These are phyloP conservation scores for Nycticorax nycticorax DNA, from an alignment of 2,113 vertebrate species.

Conservation along the genomic window DNA sequence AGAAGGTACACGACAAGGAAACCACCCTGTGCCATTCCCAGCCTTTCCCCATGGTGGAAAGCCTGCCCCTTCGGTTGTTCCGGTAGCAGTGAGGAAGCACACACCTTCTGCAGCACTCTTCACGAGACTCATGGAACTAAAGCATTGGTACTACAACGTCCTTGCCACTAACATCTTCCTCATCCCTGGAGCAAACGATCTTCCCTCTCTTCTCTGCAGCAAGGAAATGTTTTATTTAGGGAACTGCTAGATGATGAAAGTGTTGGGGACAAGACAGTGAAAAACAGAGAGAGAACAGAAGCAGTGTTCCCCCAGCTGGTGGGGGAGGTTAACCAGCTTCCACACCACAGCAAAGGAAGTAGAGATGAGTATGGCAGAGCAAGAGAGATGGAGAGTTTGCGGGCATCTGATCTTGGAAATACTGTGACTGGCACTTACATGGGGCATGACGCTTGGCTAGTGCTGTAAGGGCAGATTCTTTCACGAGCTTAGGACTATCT, in stretches of 20 bases:
- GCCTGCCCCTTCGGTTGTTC: background rate
- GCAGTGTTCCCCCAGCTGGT: background rate
- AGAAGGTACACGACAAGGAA: background rate
- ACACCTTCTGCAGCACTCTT: background rate
- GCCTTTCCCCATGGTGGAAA: rapidly evolving
- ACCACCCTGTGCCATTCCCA: background rate
- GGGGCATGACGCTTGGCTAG: background rate
- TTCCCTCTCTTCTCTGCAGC: background rate
- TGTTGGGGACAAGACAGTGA: background rate
- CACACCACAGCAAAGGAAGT: background rate
- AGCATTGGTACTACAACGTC: background rate
- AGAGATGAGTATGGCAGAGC: background rate
- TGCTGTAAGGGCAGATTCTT: background rate
- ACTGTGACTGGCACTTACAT: background rate
- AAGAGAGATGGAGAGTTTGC: background rate
- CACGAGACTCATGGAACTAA: rapidly evolving
- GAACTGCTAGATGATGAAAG: background rate
- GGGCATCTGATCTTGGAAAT: background rate
- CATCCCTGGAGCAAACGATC: background rate
- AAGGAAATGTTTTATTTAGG: background rate
- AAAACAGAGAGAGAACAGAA: background rate
- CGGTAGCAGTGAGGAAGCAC: background rate
- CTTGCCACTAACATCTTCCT: background rate
- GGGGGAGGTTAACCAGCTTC: background rate
- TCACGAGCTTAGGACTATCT: background rate